These are phyloP conservation scores for Phania funesta DNA, from an alignment of 2,888 invertebrate genomes.

Conservation along the genomic window DNA sequence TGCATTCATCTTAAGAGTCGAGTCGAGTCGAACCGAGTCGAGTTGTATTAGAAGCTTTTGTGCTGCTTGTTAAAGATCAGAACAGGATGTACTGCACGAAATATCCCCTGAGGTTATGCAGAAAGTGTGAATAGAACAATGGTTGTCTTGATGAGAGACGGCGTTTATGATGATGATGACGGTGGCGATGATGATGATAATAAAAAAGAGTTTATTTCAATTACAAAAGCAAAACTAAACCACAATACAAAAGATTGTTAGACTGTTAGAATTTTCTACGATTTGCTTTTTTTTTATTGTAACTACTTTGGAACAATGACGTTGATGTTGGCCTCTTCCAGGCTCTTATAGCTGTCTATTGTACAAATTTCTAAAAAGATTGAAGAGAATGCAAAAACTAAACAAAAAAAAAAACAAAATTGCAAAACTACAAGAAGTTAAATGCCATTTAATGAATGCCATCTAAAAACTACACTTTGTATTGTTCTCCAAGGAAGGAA, in stretches of 20 bases:
- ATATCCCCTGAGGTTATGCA: constrained; percentile 62
- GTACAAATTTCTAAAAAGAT: constrained; percentile 49
- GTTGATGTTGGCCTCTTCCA: constrained; percentile 32
- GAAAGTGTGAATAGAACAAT: constrained; percentile 66
- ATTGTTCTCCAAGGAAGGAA: constrained; percentile 36
- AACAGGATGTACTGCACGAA: constrained; percentile 65
- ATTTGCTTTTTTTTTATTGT: constrained; percentile 49
- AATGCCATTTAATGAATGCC: constrained; percentile 65
- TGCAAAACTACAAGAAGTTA: constrained; percentile 59
- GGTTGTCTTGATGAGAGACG: constrained; percentile 65
- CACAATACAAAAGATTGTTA: constrained; percentile 56
- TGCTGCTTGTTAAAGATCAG: constrained; percentile 55
- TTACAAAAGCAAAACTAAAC: constrained; percentile 58
- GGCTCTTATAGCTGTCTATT: constrained; percentile 38
- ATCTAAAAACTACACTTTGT: constrained; percentile 53
- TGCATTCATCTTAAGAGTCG: constrained; percentile 36
- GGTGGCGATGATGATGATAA: constrained; percentile 6
- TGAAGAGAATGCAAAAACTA: constrained; percentile 33
- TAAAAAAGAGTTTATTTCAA: constrained; percentile 60
- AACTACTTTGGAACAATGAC: constrained; percentile 51
- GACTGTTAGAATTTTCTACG: constrained; percentile 17
- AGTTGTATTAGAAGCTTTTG: constrained; percentile 35
- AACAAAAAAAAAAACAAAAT: constrained; percentile 12
- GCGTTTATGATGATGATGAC: constrained; percentile 43
- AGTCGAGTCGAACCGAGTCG: background rate